A percentile compares a stretch with the other conserved stretches of the same genome.
These are phyloP conservation scores for Chroicocephalus ridibundus DNA, from an alignment of 2,113 vertebrate species.

Conservation along the genomic window DNA sequence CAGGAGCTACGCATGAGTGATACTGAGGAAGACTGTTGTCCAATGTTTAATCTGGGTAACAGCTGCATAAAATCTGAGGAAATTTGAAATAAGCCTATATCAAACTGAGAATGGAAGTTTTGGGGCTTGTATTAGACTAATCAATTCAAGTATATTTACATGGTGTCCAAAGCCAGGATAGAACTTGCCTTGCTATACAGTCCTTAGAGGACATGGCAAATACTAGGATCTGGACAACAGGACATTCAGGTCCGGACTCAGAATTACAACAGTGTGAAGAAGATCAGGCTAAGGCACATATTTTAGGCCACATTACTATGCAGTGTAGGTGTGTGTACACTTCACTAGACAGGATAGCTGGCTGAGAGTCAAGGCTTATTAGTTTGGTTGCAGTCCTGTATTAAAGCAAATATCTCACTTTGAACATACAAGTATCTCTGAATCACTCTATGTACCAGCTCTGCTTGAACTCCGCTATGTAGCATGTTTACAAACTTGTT, in stretches of 20 bases:
- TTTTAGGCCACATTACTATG: rapidly evolving
- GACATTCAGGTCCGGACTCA: not conserved
- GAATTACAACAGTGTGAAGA: not conserved
- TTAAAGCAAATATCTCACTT: not conserved
- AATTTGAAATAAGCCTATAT: not conserved
- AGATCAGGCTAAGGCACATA: not conserved
- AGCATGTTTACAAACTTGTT: not conserved
- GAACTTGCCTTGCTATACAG: not conserved
- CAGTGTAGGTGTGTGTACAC: not conserved
- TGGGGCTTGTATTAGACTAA: not conserved
- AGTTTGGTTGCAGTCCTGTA: not conserved
- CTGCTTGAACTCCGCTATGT: not conserved
- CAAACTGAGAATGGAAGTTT: rapidly evolving
- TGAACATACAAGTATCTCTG: not conserved
- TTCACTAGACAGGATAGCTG: not conserved
- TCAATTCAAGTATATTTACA: not conserved
- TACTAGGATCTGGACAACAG: not conserved
- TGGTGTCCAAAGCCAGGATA: not conserved
- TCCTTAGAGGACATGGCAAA: not conserved
- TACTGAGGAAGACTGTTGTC: not conserved
- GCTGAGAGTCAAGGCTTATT: not conserved
- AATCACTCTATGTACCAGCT: not conserved
- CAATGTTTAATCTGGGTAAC: not conserved
- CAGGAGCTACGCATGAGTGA: not conserved
- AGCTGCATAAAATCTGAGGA: not conserved